phyloP scores from a whole-genome alignment of 2,888 invertebrate genomes.

The Fragum fragum region DNA sequence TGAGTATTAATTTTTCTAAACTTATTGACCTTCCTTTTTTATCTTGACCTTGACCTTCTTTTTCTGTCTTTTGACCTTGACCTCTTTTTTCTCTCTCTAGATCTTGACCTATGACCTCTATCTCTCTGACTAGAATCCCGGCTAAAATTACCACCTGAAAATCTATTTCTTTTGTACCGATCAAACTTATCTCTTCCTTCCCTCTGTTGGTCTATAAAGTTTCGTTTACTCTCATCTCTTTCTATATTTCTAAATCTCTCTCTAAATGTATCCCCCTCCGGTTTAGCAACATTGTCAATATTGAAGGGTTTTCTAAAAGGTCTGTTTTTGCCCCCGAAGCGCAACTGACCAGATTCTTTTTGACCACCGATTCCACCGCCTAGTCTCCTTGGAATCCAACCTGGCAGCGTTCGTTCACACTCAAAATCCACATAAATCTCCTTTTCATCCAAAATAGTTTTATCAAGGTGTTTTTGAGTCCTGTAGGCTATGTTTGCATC shows the following conservation, averaged over 20 bases:
- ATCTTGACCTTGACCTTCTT: constrained; percentile 38
- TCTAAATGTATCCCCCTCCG: constrained; percentile 57
- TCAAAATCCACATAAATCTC: constrained; percentile 93
- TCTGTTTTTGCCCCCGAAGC: constrained; percentile 94
- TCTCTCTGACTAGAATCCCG: constrained; percentile 22
- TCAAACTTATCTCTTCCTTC: constrained; percentile 1
- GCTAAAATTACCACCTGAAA: constrained; percentile 2
- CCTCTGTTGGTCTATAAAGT: neutral
- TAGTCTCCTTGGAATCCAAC: constrained; percentile 94
- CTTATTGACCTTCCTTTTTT: constrained; percentile 39
- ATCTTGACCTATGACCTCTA: constrained; percentile 39
- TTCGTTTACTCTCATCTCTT: constrained; percentile 17
- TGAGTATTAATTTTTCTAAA: constrained; percentile 26
- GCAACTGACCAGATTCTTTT: constrained; percentile 94
- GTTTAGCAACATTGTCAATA: constrained; percentile 42
- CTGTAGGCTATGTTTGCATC: constrained; percentile 89
- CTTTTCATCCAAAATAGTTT: constrained; percentile 90
- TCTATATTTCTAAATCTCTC: constrained; percentile 48
- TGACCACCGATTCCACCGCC: constrained; percentile 96
- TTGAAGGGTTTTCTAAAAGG: constrained; percentile 89
- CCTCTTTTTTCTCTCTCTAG: constrained; percentile 27
- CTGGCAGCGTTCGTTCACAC: constrained; percentile 90
- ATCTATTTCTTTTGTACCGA: constrained; percentile 14
- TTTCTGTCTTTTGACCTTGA: constrained; percentile 39
- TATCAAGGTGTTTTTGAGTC: constrained; percentile 90